Percentiles rank a stretch among this genome's conserved stretches.
Evolutionary conservation across 2,888 invertebrate species (phyloP).

Genomic region (Diloba caeruleocephala): DNA sequence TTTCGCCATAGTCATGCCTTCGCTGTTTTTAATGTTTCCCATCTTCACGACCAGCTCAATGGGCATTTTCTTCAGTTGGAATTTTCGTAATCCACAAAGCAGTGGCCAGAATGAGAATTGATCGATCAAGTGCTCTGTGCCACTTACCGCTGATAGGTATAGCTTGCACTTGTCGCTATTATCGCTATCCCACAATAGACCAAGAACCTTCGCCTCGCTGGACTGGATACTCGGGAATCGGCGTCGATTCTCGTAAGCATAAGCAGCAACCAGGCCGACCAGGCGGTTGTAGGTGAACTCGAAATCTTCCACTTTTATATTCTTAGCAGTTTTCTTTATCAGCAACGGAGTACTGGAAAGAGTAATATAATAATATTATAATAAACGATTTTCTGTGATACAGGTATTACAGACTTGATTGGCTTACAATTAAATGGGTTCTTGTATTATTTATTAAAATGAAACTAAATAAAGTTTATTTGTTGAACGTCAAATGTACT

Average conservation of each 20-base stretch:
- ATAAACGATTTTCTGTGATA: too few species aligned
- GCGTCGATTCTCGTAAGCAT: slow-evolving; percentile 65
- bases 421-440: too few species aligned
- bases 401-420: background rate
- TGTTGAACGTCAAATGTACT: too few species aligned
- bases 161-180: slow-evolving; percentile 58
- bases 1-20: slow-evolving; percentile 60
- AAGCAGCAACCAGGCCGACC: slow-evolving; percentile 66
- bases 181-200: slow-evolving; percentile 65
- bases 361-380: background rate
- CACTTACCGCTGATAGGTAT: slow-evolving; percentile 68
- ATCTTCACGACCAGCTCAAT: slow-evolving; percentile 63
- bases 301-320: slow-evolving; percentile 59
- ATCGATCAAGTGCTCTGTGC: slow-evolving; percentile 68
- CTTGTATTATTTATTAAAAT: too few species aligned
- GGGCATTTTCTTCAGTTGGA: slow-evolving; percentile 67
- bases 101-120: slow-evolving; percentile 70
- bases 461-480: too few species aligned
- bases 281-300: slow-evolving; percentile 73
- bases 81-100: slow-evolving; percentile 67
- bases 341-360: slow-evolving; percentile 65
- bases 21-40: slow-evolving; percentile 66
- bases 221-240: slow-evolving; percentile 59
- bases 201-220: slow-evolving; percentile 63
- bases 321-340: slow-evolving; percentile 63